Evolutionary conservation across 2,888 invertebrate genomes (phyloP).

Genomic region (Lottia scabra): DNA sequence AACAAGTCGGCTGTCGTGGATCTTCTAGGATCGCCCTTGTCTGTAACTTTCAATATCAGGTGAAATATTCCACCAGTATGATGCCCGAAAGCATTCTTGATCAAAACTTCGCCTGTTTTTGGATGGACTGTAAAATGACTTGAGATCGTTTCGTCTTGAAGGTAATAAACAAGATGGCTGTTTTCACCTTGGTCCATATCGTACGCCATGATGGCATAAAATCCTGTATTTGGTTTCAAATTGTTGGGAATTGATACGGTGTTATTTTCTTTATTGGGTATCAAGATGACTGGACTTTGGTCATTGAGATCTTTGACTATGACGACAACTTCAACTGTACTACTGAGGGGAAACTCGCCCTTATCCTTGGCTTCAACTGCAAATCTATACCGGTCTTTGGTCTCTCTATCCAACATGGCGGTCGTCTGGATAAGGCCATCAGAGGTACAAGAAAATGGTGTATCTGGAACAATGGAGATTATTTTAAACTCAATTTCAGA

Average conservation of each 20-base stretch:
- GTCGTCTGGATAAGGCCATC: conserved; percentile 45
- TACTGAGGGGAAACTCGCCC: conserved; percentile 41
- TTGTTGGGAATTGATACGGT: conserved; percentile 38
- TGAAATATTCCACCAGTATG: conserved; percentile 2
- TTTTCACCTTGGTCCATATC: conserved; percentile 36
- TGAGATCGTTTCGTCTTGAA: conserved; percentile 28
- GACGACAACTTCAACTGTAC: conserved; percentile 42
- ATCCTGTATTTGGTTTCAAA: conserved; percentile 22
- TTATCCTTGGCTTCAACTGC: conserved; percentile 44
- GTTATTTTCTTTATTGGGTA: conserved; percentile 40
- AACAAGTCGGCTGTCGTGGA: conserved; percentile 29
- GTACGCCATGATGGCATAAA: conserved; percentile 26
- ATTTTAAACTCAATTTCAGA: conserved; percentile 42
- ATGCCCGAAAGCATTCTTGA: not conserved
- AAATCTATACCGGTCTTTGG: conserved; percentile 42
- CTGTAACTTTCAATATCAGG: conserved; percentile 22
- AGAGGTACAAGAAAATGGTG: conserved; percentile 46
- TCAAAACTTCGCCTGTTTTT: conserved; percentile 21
- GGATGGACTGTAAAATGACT: conserved; percentile 25
- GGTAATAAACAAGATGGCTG: conserved; percentile 24
- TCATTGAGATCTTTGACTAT: conserved; percentile 50
- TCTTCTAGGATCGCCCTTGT: conserved; percentile 22
- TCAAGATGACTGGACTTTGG: conserved; percentile 39
- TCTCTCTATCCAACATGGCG: conserved; percentile 48
- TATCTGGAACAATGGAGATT: not conserved